These are phyloP conservation scores for Vulpes lagopus DNA, from an alignment of 2,113 vertebrate genomes.

Conservation along the genomic window DNA sequence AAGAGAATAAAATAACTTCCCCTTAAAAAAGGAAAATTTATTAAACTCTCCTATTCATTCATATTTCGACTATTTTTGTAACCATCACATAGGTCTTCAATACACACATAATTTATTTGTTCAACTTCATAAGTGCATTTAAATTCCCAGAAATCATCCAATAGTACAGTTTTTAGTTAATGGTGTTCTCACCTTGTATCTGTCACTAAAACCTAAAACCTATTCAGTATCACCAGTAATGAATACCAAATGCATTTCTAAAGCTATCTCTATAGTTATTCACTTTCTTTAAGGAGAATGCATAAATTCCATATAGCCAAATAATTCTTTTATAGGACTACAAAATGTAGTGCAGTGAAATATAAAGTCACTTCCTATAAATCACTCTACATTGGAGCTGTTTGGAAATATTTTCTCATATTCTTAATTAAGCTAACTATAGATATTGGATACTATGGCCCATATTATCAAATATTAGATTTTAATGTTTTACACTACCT, in stretches of 20 bases:
- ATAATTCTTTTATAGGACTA: conserved; percentile 18
- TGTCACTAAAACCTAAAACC: conserved; percentile 25
- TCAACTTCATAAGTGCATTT: background rate
- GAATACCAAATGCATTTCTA: conserved; percentile 6
- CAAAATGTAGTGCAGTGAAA: conserved; percentile 34
- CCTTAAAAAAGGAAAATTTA: background rate
- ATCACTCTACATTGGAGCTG: background rate
- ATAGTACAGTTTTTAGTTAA: background rate
- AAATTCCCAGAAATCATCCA: conserved; percentile 39
- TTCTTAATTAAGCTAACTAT: conserved; percentile 38
- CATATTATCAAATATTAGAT: background rate
- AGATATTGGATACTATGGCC: background rate
- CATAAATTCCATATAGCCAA: conserved; percentile 42
- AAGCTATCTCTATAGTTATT: background rate
- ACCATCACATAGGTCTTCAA: background rate
- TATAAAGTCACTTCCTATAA: conserved; percentile 18
- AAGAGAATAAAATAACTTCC: no score
- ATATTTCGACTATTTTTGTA: background rate
- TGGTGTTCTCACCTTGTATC: background rate
- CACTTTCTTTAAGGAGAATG: conserved; percentile 30
- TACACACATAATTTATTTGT: background rate
- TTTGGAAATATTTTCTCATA: background rate
- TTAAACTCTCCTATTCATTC: background rate
- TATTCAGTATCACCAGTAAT: background rate
- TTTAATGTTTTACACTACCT: background rate